Conservation (phyloP, 2,113 vertebrate species). For the Talpa occidentalis region DNA sequence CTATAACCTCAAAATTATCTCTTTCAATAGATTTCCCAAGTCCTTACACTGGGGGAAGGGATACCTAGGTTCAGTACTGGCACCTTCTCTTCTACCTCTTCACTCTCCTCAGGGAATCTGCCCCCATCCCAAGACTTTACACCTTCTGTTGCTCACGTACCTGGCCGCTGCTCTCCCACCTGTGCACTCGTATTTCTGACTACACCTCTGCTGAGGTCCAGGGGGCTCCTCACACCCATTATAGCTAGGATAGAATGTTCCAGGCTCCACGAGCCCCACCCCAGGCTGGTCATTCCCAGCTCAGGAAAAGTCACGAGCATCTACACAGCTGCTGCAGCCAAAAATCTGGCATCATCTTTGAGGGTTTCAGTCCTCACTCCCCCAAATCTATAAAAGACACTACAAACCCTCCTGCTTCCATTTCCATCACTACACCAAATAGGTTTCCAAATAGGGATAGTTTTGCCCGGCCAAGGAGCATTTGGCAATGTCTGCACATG, state of each 20-base stretch:
- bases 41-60: not conserved
- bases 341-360: not conserved
- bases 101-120: not conserved
- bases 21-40: not conserved
- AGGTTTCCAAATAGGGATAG: no score
- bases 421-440: not conserved
- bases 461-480: not conserved
- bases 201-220: not conserved
- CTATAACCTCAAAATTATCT: not conserved
- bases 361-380: not conserved
- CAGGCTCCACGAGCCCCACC: fast-evolving
- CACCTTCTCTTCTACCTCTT: not conserved
- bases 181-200: no score
- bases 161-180: no score
- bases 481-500: not conserved
- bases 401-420: not conserved
- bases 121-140: not conserved
- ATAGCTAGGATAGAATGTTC: not conserved
- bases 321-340: not conserved
- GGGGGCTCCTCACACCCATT: not conserved
- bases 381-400: not conserved
- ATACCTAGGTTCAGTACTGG: not conserved
- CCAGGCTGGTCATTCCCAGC: not conserved
- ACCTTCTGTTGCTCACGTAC: not conserved
- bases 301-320: not conserved